These are phyloP conservation scores for Muntiacus muntjak DNA, from an alignment of 2,113 vertebrate species.

Conservation along the genomic window DNA sequence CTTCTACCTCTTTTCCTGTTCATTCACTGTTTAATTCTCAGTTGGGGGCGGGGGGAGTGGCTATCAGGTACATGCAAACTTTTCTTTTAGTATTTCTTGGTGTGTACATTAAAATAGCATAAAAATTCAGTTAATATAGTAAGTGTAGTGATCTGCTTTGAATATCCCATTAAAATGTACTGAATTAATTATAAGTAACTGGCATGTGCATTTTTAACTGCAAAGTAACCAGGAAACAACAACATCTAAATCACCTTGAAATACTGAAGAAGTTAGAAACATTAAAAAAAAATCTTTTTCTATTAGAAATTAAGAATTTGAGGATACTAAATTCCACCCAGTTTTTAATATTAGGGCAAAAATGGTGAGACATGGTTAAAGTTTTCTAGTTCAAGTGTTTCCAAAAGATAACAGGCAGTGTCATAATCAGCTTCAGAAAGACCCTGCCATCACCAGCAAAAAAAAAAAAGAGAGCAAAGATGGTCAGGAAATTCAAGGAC, in stretches of 20 bases:
- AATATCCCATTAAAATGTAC: background rate
- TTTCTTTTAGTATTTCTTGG: background rate
- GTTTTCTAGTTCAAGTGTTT: background rate
- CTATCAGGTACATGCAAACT: background rate
- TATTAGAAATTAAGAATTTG: background rate
- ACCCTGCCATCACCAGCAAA: background rate
- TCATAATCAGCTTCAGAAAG: background rate
- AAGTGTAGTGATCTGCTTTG: background rate
- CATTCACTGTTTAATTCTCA: background rate
- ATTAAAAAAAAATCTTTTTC: background rate
- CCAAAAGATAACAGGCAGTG: background rate
- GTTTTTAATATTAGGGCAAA: background rate
- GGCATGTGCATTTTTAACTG: background rate
- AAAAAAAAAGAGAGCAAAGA: background rate
- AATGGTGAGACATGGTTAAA: background rate
- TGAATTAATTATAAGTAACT: background rate
- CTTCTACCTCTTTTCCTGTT: background rate
- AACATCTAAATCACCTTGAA: background rate
- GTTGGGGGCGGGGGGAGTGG: rapidly evolving
- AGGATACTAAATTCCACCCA: background rate
- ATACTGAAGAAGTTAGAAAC: background rate
- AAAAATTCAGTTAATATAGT: background rate
- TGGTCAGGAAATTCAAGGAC: background rate
- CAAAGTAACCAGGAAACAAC: background rate
- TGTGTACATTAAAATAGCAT: background rate